These are phyloP conservation scores for Stichopus chloronotus DNA, from an alignment of 35 echinoderm and acorn worm genomes.

Conservation along the genomic window DNA sequence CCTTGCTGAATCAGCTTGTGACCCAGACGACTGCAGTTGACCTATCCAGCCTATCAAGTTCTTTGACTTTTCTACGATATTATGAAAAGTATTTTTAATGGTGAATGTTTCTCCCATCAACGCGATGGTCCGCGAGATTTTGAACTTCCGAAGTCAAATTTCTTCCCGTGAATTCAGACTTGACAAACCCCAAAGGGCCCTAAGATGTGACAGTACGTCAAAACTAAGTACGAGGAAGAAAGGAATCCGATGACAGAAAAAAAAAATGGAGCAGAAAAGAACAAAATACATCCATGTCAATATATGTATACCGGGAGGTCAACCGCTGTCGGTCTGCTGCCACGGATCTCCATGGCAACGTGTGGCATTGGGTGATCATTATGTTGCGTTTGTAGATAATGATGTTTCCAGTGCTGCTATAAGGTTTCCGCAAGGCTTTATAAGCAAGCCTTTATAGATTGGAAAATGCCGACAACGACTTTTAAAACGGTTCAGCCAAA, in stretches of 20 bases:
- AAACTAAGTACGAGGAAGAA: neutral
- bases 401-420: neutral
- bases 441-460: too few relatives aligned
- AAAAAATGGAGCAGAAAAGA: neutral
- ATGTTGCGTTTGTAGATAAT: neutral
- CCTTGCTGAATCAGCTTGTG: too few relatives aligned
- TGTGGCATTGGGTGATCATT: neutral
- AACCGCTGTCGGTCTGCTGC: neutral
- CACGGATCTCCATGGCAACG: neutral
- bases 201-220: neutral
- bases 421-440: too few relatives aligned
- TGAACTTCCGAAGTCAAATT: neutral
- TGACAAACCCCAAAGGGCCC: neutral
- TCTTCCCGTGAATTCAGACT: neutral
- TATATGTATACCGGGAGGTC: too few relatives aligned
- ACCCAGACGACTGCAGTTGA: too few relatives aligned
- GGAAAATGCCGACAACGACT: too few relatives aligned
- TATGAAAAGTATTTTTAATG: too few relatives aligned
- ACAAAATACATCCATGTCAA: neutral
- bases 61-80: too few relatives aligned
- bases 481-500: too few relatives aligned
- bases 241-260: neutral
- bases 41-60: too few relatives aligned
- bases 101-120: neutral
- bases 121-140: neutral